Evolutionary conservation across 2,888 invertebrate genomes (phyloP), one percentile per base, ranked within the genome.

Genomic region (Rutpela maculata): DNA sequence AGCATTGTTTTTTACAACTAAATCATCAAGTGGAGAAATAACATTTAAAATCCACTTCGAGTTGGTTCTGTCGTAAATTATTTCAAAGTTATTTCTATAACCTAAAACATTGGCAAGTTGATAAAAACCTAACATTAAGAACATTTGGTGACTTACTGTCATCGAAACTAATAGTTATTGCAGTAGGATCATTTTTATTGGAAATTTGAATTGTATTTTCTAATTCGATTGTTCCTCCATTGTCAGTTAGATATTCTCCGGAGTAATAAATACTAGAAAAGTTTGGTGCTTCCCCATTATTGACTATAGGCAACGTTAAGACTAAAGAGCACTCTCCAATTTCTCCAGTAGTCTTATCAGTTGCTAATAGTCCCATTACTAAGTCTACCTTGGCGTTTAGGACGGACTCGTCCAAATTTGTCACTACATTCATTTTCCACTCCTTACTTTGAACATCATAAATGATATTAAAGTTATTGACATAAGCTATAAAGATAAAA

Each of bases 51-150:
- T n/a, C 75, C 78, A 82, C 19, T 66, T 56, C 5, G 79, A 68
- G 12, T 66, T 55, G 1, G n/a, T 10, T 2, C 17, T 17, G 55
- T 80, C 63, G n/a, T 75, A 78, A 35, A 7, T 50, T 18, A 79
- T 69, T 43, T 77, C 65, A 55, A 82, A 81, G 59, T 80, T 78
- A 7, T 55, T n/a, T 31, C 70, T 67, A 55, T 74, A 81, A 0
- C 31, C 81, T 82, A 22, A 70, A 80, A 81, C 55, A 26, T 70
- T n/a, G 66, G 12, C 0, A 19, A 12, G 7, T 19, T 9, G 10
- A 15, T 43, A 38, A 4, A 6, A 0, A 7, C 38, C 43, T 38
- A 19, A 65, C 43, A 19, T 65, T 43, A 12, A 19, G 12, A n/a
- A 26, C 1, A 5, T 19, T n/a, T 67, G 15, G 10, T 55, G 18